phyloP scores from a whole-genome alignment of 2,113 vertebrate genomes.

The Opisthocomus hoazin region DNA sequence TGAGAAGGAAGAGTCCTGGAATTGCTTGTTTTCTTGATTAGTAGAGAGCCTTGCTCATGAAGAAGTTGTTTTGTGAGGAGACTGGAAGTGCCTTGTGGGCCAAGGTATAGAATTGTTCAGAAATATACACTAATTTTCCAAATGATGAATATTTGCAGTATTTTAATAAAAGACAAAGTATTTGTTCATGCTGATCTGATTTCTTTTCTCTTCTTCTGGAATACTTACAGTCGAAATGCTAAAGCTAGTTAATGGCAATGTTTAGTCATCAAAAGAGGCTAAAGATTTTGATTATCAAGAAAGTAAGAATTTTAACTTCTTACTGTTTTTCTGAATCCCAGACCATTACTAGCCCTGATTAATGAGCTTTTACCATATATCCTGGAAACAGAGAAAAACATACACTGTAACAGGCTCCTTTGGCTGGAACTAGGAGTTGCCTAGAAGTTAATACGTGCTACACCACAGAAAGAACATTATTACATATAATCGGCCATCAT shows the following conservation, averaged over 20 bases:
- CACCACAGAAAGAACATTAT: not conserved
- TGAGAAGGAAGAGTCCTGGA: not conserved
- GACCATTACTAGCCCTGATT: not conserved
- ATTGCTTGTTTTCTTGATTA: not conserved
- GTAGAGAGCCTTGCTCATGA: not conserved
- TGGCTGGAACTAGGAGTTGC: not conserved
- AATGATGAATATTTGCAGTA: not conserved
- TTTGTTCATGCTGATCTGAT: not conserved
- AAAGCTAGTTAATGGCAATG: not conserved
- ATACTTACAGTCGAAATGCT: not conserved
- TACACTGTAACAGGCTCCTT: accelerated
- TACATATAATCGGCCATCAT: not conserved
- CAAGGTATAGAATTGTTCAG: not conserved
- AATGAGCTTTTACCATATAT: not conserved
- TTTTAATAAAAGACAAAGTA: not conserved
- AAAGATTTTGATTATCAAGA: not conserved
- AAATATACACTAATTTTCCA: not conserved
- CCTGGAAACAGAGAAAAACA: not conserved
- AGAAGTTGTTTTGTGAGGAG: not conserved
- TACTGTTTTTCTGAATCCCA: not conserved
- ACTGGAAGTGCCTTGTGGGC: not conserved
- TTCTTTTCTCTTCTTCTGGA: not conserved
- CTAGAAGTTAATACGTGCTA: not conserved
- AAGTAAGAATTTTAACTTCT: not conserved
- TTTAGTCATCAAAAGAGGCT: not conserved